A percentile compares a stretch with the other conserved stretches of the same genome.
phyloP scores from a whole-genome alignment of 2,797 vertebrate genomes.

The Nyctibius grandis region DNA sequence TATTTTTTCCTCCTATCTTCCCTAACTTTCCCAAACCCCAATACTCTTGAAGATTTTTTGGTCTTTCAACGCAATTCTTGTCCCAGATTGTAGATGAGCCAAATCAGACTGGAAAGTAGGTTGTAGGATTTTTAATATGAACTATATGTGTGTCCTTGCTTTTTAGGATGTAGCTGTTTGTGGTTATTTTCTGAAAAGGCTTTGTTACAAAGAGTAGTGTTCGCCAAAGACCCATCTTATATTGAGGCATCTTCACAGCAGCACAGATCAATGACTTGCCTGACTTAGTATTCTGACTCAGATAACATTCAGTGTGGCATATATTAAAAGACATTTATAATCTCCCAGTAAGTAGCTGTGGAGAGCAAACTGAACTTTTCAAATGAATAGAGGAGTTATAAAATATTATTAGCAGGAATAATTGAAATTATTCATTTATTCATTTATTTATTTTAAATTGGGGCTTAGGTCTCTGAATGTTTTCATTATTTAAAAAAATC shows the following conservation, averaged over 20 bases:
- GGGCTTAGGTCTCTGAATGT: rapidly evolving
- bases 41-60: not conserved
- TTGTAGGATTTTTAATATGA: not conserved
- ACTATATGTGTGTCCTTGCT: not conserved
- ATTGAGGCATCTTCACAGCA: not conserved
- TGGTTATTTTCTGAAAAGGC: not conserved
- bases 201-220: not conserved
- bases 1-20: not conserved
- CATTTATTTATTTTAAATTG: not conserved
- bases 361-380: not conserved
- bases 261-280: not conserved
- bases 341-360: not conserved
- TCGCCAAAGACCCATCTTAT: not conserved
- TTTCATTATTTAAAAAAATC: not conserved
- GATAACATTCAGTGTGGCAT: not conserved
- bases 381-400: not conserved
- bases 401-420: not conserved
- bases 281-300: not conserved
- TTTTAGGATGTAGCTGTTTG: not conserved
- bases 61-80: not conserved
- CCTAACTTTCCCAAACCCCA: not conserved
- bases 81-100: not conserved
- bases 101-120: not conserved
- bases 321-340: not conserved
- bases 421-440: not conserved